phyloP scores from a whole-genome alignment of 2,113 vertebrate genomes.

The Tragulus kanchil region DNA sequence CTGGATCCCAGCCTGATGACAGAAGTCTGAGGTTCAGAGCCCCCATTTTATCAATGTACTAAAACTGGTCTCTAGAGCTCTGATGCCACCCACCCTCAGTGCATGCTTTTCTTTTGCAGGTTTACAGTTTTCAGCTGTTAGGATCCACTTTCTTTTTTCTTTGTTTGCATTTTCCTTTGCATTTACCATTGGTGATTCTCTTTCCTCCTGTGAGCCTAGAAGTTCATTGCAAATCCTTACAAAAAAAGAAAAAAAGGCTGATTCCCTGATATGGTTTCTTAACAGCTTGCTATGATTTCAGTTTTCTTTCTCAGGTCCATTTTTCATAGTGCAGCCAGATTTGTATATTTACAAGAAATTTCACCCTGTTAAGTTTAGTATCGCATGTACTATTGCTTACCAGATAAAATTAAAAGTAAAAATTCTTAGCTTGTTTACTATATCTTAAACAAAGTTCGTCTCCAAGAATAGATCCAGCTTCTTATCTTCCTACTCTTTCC shows the following conservation, averaged over 20 bases:
- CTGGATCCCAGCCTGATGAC: not conserved
- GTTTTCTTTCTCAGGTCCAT: not conserved
- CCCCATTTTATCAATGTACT: not conserved
- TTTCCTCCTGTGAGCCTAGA: not conserved
- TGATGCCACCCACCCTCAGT: not conserved
- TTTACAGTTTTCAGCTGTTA: not conserved
- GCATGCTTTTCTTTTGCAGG: not conserved
- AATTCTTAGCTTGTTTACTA: not conserved
- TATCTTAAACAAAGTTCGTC: not conserved
- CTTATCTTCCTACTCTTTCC: not conserved
- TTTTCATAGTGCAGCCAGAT: not conserved
- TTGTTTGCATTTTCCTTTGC: not conserved
- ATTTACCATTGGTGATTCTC: not conserved
- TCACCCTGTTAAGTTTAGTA: not conserved
- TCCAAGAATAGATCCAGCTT: not conserved
- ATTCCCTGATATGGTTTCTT: not conserved
- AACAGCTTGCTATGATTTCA: not conserved
- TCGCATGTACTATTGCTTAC: not conserved
- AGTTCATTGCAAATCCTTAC: not conserved
- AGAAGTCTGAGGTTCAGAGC: not conserved
- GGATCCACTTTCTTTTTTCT: not conserved
- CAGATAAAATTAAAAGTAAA: conserved; percentile 45
- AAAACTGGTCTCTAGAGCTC: not conserved
- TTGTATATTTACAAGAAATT: not conserved
- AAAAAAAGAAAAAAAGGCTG: not conserved